These are phyloP conservation scores for Leptinotarsa haldemani DNA, from an alignment of 2,888 invertebrate species.

Conservation along the genomic window DNA sequence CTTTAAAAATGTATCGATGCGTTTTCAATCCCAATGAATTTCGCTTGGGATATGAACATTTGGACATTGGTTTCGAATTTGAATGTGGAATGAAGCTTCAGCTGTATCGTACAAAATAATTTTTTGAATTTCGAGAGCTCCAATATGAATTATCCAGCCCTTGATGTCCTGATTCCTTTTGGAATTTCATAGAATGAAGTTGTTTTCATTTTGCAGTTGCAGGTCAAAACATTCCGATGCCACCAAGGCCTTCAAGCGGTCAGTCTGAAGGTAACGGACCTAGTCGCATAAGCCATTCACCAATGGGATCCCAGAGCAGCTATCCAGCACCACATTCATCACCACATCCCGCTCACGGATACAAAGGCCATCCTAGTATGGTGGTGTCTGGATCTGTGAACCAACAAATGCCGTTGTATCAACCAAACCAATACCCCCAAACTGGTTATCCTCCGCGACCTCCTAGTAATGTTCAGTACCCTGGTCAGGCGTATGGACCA, in stretches of 20 bases:
- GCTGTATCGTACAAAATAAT: background rate
- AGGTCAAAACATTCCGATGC: constrained; percentile 96
- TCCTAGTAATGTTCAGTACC: constrained; percentile 61
- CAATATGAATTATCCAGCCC: no score
- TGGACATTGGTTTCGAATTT: background rate
- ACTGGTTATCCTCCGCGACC: constrained; percentile 67
- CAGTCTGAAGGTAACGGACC: constrained; percentile 73
- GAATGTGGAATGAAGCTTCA: background rate
- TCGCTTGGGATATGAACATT: no score
- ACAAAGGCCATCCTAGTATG: constrained; percentile 73
- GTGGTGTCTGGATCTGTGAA: constrained; percentile 52
- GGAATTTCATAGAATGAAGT: background rate
- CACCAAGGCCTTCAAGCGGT: constrained; percentile 92
- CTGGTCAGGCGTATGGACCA: constrained; percentile 69
- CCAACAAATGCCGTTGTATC: constrained; percentile 70
- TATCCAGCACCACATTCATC: constrained; percentile 72
- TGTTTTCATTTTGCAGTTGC: constrained; percentile 31
- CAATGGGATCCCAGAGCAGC: constrained; percentile 74
- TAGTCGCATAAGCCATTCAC: constrained; percentile 77
- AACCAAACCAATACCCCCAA: constrained; percentile 68
- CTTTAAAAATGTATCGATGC: no score
- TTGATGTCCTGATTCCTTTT: background rate
- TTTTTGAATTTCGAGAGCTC: no score
- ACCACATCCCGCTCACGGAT: constrained; percentile 65
- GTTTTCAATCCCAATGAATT: no score